Percentiles rank a stretch among this genome's conserved stretches.
Evolutionary conservation across 2,888 invertebrate genomes (phyloP).

Genomic region (Hydropsyche betteni): DNA sequence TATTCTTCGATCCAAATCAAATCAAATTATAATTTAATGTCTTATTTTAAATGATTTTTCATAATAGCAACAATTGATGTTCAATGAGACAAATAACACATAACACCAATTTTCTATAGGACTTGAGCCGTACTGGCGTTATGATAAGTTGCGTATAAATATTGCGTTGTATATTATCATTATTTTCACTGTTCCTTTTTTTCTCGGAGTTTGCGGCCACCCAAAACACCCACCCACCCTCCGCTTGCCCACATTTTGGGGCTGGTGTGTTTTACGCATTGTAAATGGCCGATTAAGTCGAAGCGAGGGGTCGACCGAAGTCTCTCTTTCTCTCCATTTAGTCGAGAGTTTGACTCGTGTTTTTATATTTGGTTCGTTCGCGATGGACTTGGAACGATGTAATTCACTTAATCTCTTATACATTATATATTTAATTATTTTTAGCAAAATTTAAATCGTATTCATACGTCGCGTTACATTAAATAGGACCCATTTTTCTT

Average conservation of each 20-base stretch:
- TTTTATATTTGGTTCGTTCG: slow-evolving; percentile 41
- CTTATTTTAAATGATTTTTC: too few species aligned
- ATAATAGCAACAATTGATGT: not conserved
- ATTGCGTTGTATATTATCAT: slow-evolving; percentile 52
- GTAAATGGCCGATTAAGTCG: slow-evolving; percentile 51
- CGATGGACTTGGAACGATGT: slow-evolving; percentile 3
- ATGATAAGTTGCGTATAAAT: slow-evolving; percentile 50
- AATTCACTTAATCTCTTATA: too few species aligned
- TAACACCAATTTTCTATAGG: not conserved
- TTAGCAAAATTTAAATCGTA: too few species aligned
- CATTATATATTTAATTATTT: too few species aligned
- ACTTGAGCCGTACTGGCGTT: slow-evolving; percentile 26
- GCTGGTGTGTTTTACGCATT: slow-evolving; percentile 49
- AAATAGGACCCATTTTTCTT: too few species aligned
- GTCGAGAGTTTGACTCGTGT: slow-evolving; percentile 44
- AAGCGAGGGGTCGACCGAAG: slow-evolving; percentile 37
- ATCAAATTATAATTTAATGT: too few species aligned
- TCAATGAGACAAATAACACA: not conserved
- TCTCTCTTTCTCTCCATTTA: slow-evolving; percentile 46
- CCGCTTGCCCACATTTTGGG: not conserved
- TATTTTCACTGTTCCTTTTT: slow-evolving; percentile 50
- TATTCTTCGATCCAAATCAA: too few species aligned
- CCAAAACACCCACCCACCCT: not conserved
- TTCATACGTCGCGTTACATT: too few species aligned
- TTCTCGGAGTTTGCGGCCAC: slow-evolving; percentile 14